These are phyloP conservation scores for Tenodera sinensis DNA, from an alignment of 2,888 invertebrate genomes.

Conservation along the genomic window DNA sequence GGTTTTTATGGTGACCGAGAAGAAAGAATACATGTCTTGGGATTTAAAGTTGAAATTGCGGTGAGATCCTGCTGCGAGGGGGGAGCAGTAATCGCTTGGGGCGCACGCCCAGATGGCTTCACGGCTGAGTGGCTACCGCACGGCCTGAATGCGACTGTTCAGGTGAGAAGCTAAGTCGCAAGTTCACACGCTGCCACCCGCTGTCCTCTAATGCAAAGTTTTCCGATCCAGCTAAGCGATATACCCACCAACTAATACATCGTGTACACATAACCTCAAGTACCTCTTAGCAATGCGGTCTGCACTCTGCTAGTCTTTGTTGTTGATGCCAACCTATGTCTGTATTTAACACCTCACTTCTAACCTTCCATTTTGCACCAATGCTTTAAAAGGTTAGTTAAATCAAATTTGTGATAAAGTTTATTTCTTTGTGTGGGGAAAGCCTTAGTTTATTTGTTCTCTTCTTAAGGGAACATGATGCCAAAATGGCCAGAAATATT, in stretches of 20 bases:
- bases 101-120: not conserved
- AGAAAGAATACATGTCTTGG: not conserved
- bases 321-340: not conserved
- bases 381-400: too few relatives aligned
- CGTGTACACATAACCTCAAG: not conserved
- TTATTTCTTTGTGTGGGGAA: too few relatives aligned
- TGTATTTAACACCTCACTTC: not conserved
- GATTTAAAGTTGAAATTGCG: not conserved
- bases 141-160: not conserved
- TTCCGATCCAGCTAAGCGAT: not conserved
- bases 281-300: not conserved
- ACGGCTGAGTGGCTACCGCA: not conserved
- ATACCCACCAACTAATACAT: not conserved
- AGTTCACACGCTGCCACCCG: not conserved
- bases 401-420: too few relatives aligned
- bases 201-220: not conserved
- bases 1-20: not conserved
- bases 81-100: not conserved
- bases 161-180: not conserved
- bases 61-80: not conserved
- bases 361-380: too few relatives aligned
- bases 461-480: too few relatives aligned
- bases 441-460: too few relatives aligned
- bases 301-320: not conserved
- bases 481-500: too few relatives aligned